Percentiles rank a stretch among this genome's conserved stretches.
These are phyloP conservation scores for Vandiemenella viatica DNA, from an alignment of 2,888 invertebrate genomes.

Conservation along the genomic window DNA sequence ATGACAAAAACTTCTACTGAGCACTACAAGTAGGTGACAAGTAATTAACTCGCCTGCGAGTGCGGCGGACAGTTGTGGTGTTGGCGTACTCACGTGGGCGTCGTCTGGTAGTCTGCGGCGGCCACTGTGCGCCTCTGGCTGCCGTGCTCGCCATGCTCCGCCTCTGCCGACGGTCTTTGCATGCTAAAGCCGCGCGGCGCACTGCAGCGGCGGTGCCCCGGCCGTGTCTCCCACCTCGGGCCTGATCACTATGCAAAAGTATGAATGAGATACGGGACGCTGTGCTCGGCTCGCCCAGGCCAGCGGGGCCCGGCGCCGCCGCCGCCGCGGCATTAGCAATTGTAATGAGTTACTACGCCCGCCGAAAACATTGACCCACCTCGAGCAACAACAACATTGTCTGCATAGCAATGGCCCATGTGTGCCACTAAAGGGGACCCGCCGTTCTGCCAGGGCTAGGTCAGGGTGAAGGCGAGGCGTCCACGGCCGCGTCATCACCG, in stretches of 20 bases:
- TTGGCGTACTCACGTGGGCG: too few species aligned
- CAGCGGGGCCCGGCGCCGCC: slow-evolving; percentile 14
- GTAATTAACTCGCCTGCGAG: too few species aligned
- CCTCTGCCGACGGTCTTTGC: slow-evolving; percentile 2
- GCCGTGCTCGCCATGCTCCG: not conserved
- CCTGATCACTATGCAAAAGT: slow-evolving; percentile 34
- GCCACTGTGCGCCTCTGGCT: not conserved
- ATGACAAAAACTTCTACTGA: too few species aligned
- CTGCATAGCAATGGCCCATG: slow-evolving; percentile 1
- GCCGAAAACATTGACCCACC: slow-evolving; percentile 10
- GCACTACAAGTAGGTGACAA: too few species aligned
- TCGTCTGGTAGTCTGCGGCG: too few species aligned
- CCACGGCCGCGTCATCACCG: too few species aligned
- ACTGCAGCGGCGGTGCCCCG: slow-evolving; percentile 1
- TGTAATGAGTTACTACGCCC: slow-evolving; percentile 16
- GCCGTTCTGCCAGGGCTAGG: not conserved
- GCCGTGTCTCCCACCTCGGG: slow-evolving; percentile 1
- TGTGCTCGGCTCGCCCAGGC: slow-evolving; percentile 4
- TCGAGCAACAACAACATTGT: not conserved
- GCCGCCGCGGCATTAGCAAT: slow-evolving; percentile 18
- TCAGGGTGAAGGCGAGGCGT: not conserved
- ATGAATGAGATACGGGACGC: slow-evolving; percentile 37
- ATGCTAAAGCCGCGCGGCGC: slow-evolving; percentile 2
- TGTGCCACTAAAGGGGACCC: not conserved
- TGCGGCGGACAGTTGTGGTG: too few species aligned